Evolutionary conservation across 1,140 invertebrate genomes (phyloP).

Genomic region (Saccostrea echinata): DNA sequence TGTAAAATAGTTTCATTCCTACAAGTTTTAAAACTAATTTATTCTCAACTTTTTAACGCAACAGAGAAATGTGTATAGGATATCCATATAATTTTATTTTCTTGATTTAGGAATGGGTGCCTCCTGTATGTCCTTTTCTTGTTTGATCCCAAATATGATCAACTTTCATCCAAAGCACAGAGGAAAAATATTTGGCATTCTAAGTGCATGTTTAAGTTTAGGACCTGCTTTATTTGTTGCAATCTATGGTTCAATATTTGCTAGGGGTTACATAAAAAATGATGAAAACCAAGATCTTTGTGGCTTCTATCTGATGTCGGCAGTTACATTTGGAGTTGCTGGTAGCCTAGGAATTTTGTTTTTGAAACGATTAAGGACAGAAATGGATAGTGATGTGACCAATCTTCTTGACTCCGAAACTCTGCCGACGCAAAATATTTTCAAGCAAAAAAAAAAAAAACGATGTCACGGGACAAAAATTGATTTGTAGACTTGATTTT

Average conservation of each 20-base stretch:
- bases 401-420: slow-evolving; percentile 40
- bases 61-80: too few species aligned
- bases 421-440: neutral
- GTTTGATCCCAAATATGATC: slow-evolving; percentile 66
- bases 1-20: too few species aligned
- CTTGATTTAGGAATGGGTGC: slow-evolving; percentile 66
- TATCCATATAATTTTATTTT: too few species aligned
- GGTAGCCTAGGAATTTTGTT: slow-evolving; percentile 63
- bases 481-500: slow-evolving; percentile 66
- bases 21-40: too few species aligned
- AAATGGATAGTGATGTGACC: slow-evolving; percentile 46
- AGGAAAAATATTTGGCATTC: slow-evolving; percentile 68
- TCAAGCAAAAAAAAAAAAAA: too few species aligned
- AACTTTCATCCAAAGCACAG: slow-evolving; percentile 70
- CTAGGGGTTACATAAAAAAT: slow-evolving; percentile 64
- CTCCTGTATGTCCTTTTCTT: slow-evolving; percentile 72
- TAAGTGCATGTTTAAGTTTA: slow-evolving; percentile 71
- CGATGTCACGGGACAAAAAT: slow-evolving; percentile 65
- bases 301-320: slow-evolving; percentile 70
- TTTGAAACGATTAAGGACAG: slow-evolving; percentile 48
- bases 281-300: slow-evolving; percentile 69
- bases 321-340: slow-evolving; percentile 63
- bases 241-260: slow-evolving; percentile 66
- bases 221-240: slow-evolving; percentile 68
- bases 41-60: too few species aligned